Evolutionary conservation across 2,888 invertebrate species (phyloP).

Genomic region (Leptinotarsa tumamoca): DNA sequence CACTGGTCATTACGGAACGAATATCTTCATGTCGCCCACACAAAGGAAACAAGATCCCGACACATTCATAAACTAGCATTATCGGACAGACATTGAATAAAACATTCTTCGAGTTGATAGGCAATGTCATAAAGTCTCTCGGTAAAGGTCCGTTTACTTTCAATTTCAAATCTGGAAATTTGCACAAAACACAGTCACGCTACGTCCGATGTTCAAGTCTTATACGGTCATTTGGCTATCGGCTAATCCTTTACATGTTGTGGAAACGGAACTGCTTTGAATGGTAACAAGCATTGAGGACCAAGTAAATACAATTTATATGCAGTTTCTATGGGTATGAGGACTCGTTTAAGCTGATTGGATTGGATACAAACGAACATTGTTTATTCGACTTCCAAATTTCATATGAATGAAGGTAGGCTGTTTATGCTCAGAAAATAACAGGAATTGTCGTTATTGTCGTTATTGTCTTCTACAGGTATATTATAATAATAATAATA

Average conservation of each 20-base stretch:
- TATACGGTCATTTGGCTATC: constrained; percentile 40
- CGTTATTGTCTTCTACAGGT: no score
- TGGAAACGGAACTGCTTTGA: constrained; percentile 1
- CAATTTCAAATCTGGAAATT: constrained; percentile 60
- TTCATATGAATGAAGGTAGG: no score
- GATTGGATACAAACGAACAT: no score
- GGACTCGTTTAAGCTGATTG: not conserved
- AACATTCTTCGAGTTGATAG: constrained; percentile 54
- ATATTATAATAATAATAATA: no score
- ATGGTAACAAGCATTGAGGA: constrained; percentile 15
- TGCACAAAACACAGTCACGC: constrained; percentile 57
- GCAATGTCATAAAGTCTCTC: constrained; percentile 58
- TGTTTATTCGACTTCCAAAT: no score
- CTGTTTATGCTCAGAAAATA: no score
- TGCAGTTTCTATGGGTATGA: not conserved
- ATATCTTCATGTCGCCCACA: not conserved
- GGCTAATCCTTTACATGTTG: constrained; percentile 33
- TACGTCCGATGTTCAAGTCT: constrained; percentile 32
- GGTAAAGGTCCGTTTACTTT: constrained; percentile 57
- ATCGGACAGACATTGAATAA: constrained; percentile 55
- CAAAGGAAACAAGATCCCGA: constrained; percentile 33
- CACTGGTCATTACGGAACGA: not conserved
- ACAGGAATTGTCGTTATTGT: no score
- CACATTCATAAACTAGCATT: constrained; percentile 42
- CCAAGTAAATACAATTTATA: not conserved